Percentiles rank a stretch among this genome's conserved stretches.
Evolutionary conservation across 23 tunicate genomes (phyloP).

Genomic region (Diplosoma virens): DNA sequence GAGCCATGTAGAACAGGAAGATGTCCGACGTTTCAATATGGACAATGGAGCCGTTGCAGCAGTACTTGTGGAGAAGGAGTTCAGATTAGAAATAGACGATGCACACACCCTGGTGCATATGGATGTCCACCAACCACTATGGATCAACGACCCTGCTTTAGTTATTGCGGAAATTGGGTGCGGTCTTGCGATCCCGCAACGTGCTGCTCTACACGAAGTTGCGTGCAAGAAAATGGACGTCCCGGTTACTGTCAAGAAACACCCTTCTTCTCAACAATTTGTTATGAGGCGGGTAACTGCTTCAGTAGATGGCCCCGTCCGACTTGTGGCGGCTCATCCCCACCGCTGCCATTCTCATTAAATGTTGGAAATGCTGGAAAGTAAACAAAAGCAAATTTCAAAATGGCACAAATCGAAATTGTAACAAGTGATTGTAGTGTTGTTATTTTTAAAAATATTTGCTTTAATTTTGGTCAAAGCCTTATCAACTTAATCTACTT

Average conservation of each 20-base stretch:
- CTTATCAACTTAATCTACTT: too few species aligned
- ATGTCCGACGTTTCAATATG: conserved; percentile 24
- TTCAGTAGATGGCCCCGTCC: too few species aligned
- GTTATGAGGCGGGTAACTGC: too few species aligned
- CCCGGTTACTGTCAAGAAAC: neutral
- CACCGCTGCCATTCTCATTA: too few species aligned
- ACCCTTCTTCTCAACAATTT: too few species aligned
- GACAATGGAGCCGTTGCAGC: conserved; percentile 27
- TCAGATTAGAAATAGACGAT: neutral
- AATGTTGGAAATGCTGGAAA: too few species aligned
- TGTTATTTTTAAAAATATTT: too few species aligned
- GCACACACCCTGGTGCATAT: conserved; percentile 34
- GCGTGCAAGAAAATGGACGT: neutral
- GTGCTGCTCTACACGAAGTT: neutral
- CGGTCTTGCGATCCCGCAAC: neutral
- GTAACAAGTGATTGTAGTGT: too few species aligned
- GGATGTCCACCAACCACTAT: conserved; percentile 22
- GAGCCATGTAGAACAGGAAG: conserved; percentile 17
- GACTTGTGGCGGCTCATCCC: too few species aligned
- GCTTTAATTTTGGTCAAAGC: too few species aligned
- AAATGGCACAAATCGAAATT: too few species aligned
- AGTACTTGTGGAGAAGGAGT: conserved; percentile 21
- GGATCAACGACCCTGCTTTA: neutral
- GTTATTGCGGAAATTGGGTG: neutral
- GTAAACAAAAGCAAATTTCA: too few species aligned